Evolutionary conservation across 2,113 vertebrate species (phyloP), one percentile per base, ranked within the genome.

Genomic region (Microtus richardsoni): DNA sequence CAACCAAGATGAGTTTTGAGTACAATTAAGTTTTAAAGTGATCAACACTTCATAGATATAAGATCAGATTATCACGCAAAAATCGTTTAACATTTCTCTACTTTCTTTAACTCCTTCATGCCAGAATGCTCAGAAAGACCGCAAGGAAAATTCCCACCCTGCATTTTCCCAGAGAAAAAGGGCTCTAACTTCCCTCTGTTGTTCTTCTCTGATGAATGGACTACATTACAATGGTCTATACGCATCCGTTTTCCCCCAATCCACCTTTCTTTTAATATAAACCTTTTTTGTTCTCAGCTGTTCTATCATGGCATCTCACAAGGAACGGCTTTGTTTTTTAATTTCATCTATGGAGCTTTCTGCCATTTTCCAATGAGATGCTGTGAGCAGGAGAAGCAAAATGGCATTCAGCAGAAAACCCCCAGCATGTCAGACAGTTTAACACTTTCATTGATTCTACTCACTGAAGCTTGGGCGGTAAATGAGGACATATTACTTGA

Each of bases 11-110:
- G 62, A 87, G 70, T 85, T 82, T 70, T 89, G 54, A 82, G 22
- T 74, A 70, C 21, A 49, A 49, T 79, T 44, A 89, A 3, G 17
- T 87, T 96, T 92, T 39, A 79, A 47, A 96, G 86, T 28, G 62
- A 70, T 44, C 39, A 71, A 58, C 78, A 80, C 17, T 47, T 11
- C 36, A 24, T 74, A 66, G 47, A 82, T 33, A 30, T 4, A 49
- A 90, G 92, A 75, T 88, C 17, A 64, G 39, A 30, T 93, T 66
- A 66, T 92, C 49, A 5, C 30, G 4, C 13, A 91, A 77, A 79
- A 68, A 28, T 52, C 5, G 0, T 36, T 86, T 88, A 68, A 13
- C 5, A 74, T 82, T 82, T 75, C 16, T 78, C 64, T 92, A 19
- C 49, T 58, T 87, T 89, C 79, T 79, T 73, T 93, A 49, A 80